Conservation (phyloP, 2,113 vertebrate species). For the Ursus arctos region DNA sequence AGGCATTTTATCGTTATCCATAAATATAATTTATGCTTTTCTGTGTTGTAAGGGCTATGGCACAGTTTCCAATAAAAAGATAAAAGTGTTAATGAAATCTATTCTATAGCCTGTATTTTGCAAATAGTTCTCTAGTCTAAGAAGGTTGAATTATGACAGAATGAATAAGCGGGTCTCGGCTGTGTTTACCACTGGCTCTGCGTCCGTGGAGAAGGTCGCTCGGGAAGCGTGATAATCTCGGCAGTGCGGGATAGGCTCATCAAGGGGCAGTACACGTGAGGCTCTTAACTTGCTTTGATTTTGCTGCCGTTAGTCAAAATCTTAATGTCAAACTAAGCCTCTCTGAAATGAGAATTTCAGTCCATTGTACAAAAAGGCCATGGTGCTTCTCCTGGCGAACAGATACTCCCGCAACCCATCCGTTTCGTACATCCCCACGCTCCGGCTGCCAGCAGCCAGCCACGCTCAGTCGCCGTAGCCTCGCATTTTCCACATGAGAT, state of each 20-base stretch:
- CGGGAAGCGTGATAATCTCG: neutral
- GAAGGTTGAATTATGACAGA: neutral
- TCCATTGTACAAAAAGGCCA: neutral
- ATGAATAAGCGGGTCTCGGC: neutral
- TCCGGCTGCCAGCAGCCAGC: neutral
- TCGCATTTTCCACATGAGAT: neutral
- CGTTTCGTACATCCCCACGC: neutral
- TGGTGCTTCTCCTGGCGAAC: neutral
- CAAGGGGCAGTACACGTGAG: neutral
- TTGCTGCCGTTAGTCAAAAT: conserved; percentile 59
- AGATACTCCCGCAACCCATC: neutral
- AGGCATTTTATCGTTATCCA: neutral
- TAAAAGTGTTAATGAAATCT: neutral
- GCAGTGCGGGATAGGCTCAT: neutral
- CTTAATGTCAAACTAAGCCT: conserved; percentile 49
- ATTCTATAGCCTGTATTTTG: neutral
- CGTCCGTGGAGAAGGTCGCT: neutral
- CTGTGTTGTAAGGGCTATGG: neutral
- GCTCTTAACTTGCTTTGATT: neutral
- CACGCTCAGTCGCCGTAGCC: neutral
- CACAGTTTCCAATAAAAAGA: neutral
- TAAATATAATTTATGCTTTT: conserved; percentile 1
- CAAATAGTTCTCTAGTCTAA: conserved; percentile 20
- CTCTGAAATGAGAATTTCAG: conserved; percentile 30
- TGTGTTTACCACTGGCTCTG: neutral